Evolutionary conservation across 2,797 vertebrate species (phyloP).

Genomic region (Decapterus maruadsi): DNA sequence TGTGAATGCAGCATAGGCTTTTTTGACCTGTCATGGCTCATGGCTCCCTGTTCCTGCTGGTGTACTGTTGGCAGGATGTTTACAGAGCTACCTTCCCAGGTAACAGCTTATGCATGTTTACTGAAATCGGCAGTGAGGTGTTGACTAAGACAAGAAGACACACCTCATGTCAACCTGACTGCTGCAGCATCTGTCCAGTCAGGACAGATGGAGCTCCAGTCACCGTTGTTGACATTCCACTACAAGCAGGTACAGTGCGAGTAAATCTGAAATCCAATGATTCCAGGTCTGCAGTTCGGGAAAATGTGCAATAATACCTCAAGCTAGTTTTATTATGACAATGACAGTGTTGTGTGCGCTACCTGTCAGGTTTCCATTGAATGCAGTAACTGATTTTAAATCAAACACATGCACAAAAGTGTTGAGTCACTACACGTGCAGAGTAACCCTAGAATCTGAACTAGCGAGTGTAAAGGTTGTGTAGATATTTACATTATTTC

Average conservation of each 20-base stretch:
- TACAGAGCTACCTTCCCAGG: slow-evolving; percentile 65
- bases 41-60: slow-evolving; percentile 35
- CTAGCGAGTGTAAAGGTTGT: slow-evolving; percentile 52
- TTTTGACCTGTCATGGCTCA: slow-evolving; percentile 22
- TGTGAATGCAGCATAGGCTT: slow-evolving; percentile 49
- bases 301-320: slow-evolving; percentile 83
- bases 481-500: slow-evolving; percentile 68
- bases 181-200: slow-evolving; percentile 21
- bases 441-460: slow-evolving; percentile 48
- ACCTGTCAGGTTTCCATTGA: slow-evolving; percentile 57
- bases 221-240: slow-evolving; percentile 62
- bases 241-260: slow-evolving; percentile 28
- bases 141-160: slow-evolving; percentile 28
- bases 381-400: slow-evolving; percentile 65
- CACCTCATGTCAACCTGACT: slow-evolving; percentile 28
- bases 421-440: slow-evolving; percentile 58
- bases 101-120: slow-evolving; percentile 68
- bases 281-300: slow-evolving; percentile 62
- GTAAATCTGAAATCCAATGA: slow-evolving; percentile 52
- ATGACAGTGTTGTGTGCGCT: slow-evolving; percentile 38
- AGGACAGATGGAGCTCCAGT: slow-evolving; percentile 20
- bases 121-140: slow-evolving; percentile 42
- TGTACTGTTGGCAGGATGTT: slow-evolving; percentile 65
- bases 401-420: slow-evolving; percentile 67
- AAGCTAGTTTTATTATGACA: slow-evolving; percentile 66